Evolutionary conservation across 2,888 invertebrate species (phyloP), one percentile per base, ranked within the genome.

Genomic region (Agonopterix alstromeriana): DNA sequence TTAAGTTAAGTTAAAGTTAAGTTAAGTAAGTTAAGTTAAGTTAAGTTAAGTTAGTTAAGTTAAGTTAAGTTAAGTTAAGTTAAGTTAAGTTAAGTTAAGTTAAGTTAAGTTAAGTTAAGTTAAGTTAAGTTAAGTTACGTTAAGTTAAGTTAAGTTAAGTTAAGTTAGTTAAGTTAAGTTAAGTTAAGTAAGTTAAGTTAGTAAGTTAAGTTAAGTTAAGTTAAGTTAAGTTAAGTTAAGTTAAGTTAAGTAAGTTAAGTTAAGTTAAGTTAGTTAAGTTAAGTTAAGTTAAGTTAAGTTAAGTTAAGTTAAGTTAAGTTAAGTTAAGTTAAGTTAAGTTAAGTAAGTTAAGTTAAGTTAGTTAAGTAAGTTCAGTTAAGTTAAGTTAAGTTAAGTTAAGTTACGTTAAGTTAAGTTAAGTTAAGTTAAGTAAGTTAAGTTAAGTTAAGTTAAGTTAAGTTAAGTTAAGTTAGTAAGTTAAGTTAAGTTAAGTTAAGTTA

Each of bases 11-110:
- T 45, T 47, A 46, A 53, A 47, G 48, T 53, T 50, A 49, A 51
- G 53, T 52, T 51, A 53, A 47, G 53, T 53, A 50, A 47, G 53
- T 53, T 53, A 53, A 48, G 53, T 53, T 53, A 53, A 48, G 53
- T 53, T 53, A 53, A 48, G 53, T 53, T 53, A 53, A 48, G 52
- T 52, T 52, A 50, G 51, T 51, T 51, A 51, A 45, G 51, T 51
- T 51, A 51, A 4, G 51, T 48, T 51, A 48, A 48, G 48, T 45
- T 51, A 48, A 46, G 55, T 55, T 55, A 55, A 51, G 55, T 55
- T 55, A 53, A 51, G 55, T 51, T 51, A 56, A 50, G 54, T 54
- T 51, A 52, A 50, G 50, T 53, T 49, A 48, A 51, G 52, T 52
- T 50, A 53, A 54, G 57, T 53, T 54, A 51, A 4, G 17, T 17